Conservation (phyloP, 2,113 vertebrate genomes). For the Condylura cristata region DNA sequence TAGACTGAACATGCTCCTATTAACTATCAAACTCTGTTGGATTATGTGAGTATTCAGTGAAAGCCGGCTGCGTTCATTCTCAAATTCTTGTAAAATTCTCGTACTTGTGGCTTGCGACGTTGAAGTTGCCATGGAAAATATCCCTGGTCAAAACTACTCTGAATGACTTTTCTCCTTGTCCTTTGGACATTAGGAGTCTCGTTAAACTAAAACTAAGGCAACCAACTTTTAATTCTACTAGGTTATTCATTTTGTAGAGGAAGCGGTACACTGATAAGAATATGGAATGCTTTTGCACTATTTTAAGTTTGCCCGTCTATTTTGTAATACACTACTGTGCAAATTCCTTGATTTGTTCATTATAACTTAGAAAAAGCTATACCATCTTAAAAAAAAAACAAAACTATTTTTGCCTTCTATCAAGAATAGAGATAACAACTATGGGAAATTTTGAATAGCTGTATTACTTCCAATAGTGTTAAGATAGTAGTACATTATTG, state of each 20-base stretch:
- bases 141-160: neutral
- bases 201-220: constrained; percentile 14
- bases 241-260: neutral
- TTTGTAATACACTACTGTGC: neutral
- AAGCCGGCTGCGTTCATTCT: neutral
- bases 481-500: neutral
- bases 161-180: neutral
- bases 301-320: neutral
- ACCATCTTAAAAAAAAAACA: neutral
- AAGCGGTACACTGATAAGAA: neutral
- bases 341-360: neutral
- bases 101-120: neutral
- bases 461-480: neutral
- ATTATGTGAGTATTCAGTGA: neutral
- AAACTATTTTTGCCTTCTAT: neutral
- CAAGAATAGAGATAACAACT: neutral
- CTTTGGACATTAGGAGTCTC: neutral
- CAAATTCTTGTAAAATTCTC: neutral
- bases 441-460: neutral
- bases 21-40: neutral
- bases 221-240: constrained; percentile 6
- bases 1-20: neutral
- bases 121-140: neutral
- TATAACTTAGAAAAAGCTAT: neutral
- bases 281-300: neutral